phyloP scores from a whole-genome alignment of 2,797 vertebrate species.

The Choloepus didactylus region DNA sequence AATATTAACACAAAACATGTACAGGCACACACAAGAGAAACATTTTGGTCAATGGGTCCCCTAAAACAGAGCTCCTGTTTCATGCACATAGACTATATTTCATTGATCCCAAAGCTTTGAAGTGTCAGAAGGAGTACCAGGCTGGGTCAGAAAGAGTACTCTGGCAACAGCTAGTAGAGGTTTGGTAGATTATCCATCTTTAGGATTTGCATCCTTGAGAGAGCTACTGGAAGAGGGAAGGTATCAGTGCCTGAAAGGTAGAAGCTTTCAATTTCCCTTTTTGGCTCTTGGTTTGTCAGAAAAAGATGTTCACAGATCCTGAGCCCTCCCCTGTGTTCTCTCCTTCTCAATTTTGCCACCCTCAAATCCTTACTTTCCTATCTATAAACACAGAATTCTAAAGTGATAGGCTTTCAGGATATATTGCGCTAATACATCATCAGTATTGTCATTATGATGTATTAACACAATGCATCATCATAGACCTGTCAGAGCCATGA shows the following conservation, averaged over 20 bases:
- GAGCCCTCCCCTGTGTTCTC: conserved; percentile 63
- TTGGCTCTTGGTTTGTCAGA: conserved; percentile 72
- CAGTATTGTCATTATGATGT: conserved; percentile 88
- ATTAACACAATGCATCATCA: conserved; percentile 88
- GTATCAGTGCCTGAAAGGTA: background rate
- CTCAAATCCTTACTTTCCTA: conserved; percentile 63
- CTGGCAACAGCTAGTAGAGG: background rate
- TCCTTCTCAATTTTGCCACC: conserved; percentile 74
- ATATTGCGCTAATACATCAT: conserved; percentile 85
- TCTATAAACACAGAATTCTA: conserved; percentile 82
- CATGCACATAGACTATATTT: background rate
- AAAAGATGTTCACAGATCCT: conserved; percentile 66
- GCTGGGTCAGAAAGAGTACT: background rate
- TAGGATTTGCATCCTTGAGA: background rate
- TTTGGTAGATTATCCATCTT: background rate
- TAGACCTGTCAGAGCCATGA: conserved; percentile 86
- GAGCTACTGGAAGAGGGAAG: background rate
- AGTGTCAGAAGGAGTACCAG: background rate
- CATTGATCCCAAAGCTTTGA: background rate
- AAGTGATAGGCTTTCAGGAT: conserved; percentile 85
- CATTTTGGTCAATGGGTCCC: background rate
- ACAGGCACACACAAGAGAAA: background rate
- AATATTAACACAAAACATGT: background rate
- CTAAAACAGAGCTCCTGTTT: background rate
- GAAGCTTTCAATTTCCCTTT: conserved; percentile 66